Evolutionary conservation across 2,113 vertebrate species (phyloP).

Genomic region (Bettongia penicillata): DNA sequence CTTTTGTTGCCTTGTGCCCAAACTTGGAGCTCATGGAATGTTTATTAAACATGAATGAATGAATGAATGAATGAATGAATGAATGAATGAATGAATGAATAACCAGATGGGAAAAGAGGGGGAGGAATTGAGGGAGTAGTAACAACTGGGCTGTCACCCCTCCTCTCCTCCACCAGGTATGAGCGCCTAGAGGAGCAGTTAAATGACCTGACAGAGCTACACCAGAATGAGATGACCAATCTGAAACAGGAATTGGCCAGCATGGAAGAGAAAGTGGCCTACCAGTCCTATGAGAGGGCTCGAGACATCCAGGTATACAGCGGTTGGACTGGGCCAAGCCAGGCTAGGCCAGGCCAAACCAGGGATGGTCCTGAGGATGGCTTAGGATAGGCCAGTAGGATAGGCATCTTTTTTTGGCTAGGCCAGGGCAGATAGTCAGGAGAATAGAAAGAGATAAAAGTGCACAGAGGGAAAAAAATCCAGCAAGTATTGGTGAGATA

Average conservation of each 20-base stretch:
- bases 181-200: slow-evolving; percentile 98
- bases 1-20: background rate
- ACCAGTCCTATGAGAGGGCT: slow-evolving; percentile 98
- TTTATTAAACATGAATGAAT: background rate
- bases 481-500: background rate
- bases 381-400: background rate
- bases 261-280: slow-evolving; percentile 99
- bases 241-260: slow-evolving; percentile 99
- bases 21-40: background rate
- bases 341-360: background rate
- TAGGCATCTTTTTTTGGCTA: too few species aligned
- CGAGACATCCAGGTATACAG: slow-evolving; percentile 95
- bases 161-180: slow-evolving; percentile 83
- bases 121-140: background rate
- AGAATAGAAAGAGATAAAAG: background rate
- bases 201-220: slow-evolving; percentile 96
- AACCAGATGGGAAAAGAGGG: background rate
- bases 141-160: background rate
- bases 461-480: background rate
- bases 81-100: background rate
- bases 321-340: background rate
- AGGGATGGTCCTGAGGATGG: too few species aligned
- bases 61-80: background rate
- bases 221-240: slow-evolving; percentile 99
- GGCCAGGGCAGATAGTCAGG: background rate